Base-by-base conservation (phyloP, 1,140 invertebrate genomes). In the Rhynchophorus ferrugineus region DNA sequence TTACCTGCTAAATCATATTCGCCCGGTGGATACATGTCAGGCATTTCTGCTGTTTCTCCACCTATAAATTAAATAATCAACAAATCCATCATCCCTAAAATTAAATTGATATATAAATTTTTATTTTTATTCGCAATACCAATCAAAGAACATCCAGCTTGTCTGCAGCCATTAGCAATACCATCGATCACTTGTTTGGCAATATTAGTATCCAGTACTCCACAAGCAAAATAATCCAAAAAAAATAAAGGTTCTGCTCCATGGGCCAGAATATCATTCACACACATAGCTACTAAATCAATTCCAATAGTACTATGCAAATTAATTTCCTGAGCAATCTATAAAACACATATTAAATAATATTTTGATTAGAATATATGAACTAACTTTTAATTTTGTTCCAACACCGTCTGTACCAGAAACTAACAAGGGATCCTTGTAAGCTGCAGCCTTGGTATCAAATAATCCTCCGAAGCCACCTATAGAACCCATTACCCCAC, bases 211-310 rank as follows among this genome's bases (percentile, higher is more conserved):
- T 95, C 78, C 36, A 98, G 73, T 53, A 82, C 76, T 2, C 93
- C 90, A 67, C 89, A 92, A 8, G 95, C 91, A 72, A 94, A 96
- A 70, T 98, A 98, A 74, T 98, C 95, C 1, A 98, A 72, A 67
- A 98, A 98, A 49, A 92, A 95, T 37, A 98, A 74, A 0, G 95
- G 94, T 64, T 94, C 90, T 0, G 95, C 95, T 16, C 93, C 94
- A 58, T 95, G 86, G 34, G 90, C 91, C 16, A 98, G 72, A 39
- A 98, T 82, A 71, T 98, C 95, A 74, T 99, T 99, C 2, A 95
- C 94, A 67, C 92, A 95, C 91, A 97, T 96, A 7, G 95, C 95
- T 7, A 99, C 95, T 22, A 98, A 76, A 74, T 98, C 96, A 61
- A 94, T 87, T 1, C 95, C 96, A 48, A 98, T 81, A 0, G 85